phyloP scores from a whole-genome alignment of 2,113 vertebrate species.

The Naja naja region DNA sequence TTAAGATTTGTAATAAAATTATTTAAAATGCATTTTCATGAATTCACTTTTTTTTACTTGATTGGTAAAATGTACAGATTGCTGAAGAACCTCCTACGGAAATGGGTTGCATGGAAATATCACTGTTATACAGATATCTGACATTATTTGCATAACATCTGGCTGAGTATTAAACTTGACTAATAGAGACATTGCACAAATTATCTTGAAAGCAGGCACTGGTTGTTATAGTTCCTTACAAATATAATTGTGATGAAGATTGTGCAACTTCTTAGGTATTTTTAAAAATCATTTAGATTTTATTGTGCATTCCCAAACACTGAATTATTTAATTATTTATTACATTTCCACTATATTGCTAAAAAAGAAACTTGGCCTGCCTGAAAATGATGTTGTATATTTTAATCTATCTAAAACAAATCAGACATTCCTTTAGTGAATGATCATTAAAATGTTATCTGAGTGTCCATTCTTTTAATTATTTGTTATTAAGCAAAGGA shows the following conservation, averaged over 20 bases:
- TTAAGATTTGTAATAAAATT: not conserved
- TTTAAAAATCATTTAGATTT: not conserved
- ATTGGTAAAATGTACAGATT: not conserved
- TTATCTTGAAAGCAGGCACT: not conserved
- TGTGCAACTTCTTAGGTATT: not conserved
- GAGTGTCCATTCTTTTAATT: not conserved
- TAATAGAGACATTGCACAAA: not conserved
- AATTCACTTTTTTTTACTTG: not conserved
- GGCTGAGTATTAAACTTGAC: not conserved
- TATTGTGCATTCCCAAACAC: not conserved
- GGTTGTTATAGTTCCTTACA: not conserved
- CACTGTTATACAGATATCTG: not conserved
- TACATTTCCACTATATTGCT: not conserved
- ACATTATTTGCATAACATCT: constrained; percentile 1
- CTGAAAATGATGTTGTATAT: not conserved
- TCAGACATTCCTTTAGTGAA: not conserved
- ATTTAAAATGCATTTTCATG: not conserved
- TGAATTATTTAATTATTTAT: not conserved
- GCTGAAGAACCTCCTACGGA: not conserved
- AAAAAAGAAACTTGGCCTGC: not conserved
- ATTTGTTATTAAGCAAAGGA: not conserved
- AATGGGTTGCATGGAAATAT: not conserved
- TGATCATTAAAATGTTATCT: not conserved
- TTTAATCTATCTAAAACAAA: not conserved
- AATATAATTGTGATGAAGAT: not conserved